A percentile compares a stretch with the other conserved stretches of the same genome.
phyloP scores from a whole-genome alignment of 2,113 vertebrate genomes.

The Zapornia atra region DNA sequence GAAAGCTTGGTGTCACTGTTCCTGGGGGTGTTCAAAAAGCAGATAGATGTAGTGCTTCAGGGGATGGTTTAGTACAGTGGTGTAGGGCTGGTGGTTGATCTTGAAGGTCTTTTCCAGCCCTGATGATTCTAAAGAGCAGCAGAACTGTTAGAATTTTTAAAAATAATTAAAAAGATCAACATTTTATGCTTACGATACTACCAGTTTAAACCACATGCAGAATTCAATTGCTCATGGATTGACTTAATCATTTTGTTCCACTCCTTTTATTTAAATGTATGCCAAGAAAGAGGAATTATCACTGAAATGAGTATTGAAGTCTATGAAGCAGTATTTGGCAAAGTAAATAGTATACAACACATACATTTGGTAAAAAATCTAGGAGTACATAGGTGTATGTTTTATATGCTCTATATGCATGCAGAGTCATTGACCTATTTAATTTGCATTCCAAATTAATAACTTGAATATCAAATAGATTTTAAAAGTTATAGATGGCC shows the following conservation, averaged over 20 bases:
- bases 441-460: not conserved
- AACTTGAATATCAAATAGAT: not conserved
- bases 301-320: not conserved
- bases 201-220: not conserved
- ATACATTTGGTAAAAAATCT: not conserved
- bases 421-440: not conserved
- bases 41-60: too few species aligned
- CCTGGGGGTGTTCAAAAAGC: too few species aligned
- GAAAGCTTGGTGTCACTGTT: too few species aligned
- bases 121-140: too few species aligned
- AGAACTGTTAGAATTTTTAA: too few species aligned
- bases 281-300: not conserved
- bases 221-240: not conserved
- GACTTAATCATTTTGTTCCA: not conserved
- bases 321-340: not conserved
- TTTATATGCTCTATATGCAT: not conserved
- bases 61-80: too few species aligned
- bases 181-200: not conserved
- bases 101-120: too few species aligned
- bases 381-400: not conserved
- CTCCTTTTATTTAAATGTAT: not conserved
- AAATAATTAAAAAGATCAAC: accelerated
- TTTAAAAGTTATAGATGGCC: not conserved
- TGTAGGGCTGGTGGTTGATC: too few species aligned
- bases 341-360: not conserved